Base-by-base conservation (phyloP, 2,888 invertebrate genomes). In the Spodoptera littoralis region DNA sequence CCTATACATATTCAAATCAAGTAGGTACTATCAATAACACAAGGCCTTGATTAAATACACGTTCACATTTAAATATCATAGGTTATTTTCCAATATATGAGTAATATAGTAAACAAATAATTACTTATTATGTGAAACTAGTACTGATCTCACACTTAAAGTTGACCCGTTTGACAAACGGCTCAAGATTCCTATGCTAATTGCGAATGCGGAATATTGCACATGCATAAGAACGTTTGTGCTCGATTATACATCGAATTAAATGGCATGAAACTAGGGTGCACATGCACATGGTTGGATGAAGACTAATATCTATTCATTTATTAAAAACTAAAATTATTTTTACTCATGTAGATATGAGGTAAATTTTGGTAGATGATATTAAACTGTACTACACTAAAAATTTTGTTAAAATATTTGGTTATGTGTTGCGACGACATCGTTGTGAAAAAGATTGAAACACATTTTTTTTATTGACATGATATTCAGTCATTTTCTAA, bases 151-250 rank as follows among this genome's bases (percentile, higher is more conserved):
- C 22, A 60, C 42, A 60, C 13, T 55, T 22, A 51, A 4, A 57
- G 48, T 54, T 24, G 27, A 57, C 64, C 50, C 68, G 68, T 72
- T 81, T 86, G 86, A 88, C 77, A 84, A 89, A 91, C 84, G 83
- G 80, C 67, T 50, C 62, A 59, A 71, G 88, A 91, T 90, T 86
- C 87, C 86, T 88, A 93, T 92, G 93, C 86, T 89, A 92, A 92
- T 93, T 86, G 36, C 75, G n/a, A 67, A 75, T 72, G 70, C 68
- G 70, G 56, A 67, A 76, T 73, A 76, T 77, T 71, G 70, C 70
- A 70, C 74, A 66, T 71, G 67, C 67, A 68, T 77, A 71, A 51
- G 67, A 61, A 60, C 73, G 52, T 64, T 67, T 58, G 49, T 36
- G 72, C 70, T 65, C 70, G 73, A 76, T 79, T 84, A 81, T 85